Percentiles rank a stretch among this genome's conserved stretches.
phyloP scores from a whole-genome alignment of 2,888 invertebrate genomes.

The Villa cingulata region DNA sequence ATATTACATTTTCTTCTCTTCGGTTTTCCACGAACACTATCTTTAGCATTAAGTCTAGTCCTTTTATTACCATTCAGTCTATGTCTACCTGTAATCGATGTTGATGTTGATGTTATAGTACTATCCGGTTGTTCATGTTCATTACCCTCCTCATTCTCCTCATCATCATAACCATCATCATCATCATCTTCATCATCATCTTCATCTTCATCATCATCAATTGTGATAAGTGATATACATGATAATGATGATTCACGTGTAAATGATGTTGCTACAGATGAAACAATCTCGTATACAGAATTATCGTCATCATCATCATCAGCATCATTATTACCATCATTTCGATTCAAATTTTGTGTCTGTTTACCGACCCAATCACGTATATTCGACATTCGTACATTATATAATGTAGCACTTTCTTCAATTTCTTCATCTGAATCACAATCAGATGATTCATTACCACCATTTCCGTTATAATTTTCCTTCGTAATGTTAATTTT shows the following conservation, averaged over 20 bases:
- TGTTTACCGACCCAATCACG: not conserved
- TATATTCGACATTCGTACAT: not conserved
- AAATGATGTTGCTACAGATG: not conserved
- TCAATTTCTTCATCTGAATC: not conserved
- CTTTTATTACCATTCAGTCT: not conserved
- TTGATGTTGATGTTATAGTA: not conserved
- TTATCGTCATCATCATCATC: too few species aligned
- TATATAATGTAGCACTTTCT: not conserved
- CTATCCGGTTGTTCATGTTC: too few species aligned
- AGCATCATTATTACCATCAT: too few species aligned
- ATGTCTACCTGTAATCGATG: not conserved
- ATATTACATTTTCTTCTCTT: slow-evolving; percentile 3
- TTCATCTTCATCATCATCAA: too few species aligned
- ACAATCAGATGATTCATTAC: too few species aligned
- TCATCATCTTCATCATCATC: too few species aligned
- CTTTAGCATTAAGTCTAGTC: not conserved
- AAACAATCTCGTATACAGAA: too few species aligned
- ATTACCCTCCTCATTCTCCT: too few species aligned
- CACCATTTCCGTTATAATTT: too few species aligned
- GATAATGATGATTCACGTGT: not conserved
- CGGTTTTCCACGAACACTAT: not conserved
- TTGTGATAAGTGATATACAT: not conserved
- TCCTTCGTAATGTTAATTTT: too few species aligned
- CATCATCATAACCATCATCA: too few species aligned
- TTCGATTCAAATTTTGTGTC: not conserved